Conservation (phyloP, 2,888 invertebrate species). For the Omphaloscelis lunosa region DNA sequence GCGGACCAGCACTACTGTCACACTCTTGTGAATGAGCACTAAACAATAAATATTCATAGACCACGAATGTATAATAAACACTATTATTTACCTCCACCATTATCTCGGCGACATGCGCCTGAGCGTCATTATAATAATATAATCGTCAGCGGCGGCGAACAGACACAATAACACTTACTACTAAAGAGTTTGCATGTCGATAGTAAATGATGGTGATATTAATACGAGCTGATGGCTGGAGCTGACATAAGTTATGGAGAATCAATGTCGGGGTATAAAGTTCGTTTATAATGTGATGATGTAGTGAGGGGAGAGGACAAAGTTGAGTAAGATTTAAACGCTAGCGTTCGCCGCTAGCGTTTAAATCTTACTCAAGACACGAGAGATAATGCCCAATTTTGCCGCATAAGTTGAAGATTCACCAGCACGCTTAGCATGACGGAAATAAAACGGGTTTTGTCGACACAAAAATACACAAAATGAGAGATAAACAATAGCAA, state of each 20-base stretch:
- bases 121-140: conserved; percentile 32
- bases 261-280: conserved; percentile 3
- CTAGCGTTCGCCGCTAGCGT: neutral
- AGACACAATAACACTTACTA: conserved; percentile 31
- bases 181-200: conserved; percentile 35
- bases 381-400: neutral
- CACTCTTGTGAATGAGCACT: conserved; percentile 6
- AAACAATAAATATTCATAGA: conserved; percentile 24
- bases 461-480: no score
- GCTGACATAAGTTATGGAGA: conserved; percentile 3
- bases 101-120: conserved; percentile 36
- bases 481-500: no score
- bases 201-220: conserved; percentile 40
- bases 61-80: conserved; percentile 40
- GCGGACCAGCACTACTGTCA: neutral
- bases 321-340: neutral
- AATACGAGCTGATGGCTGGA: conserved; percentile 28
- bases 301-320: neutral
- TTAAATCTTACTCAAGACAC: neutral
- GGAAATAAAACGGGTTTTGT: no score
- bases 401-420: neutral
- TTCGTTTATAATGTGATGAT: conserved; percentile 28
- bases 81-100: conserved; percentile 39
- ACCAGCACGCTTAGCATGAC: no score
- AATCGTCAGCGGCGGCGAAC: conserved; percentile 18